phyloP scores from a whole-genome alignment of 37 sponge, comb jelly and placozoan species.

The Axinella damicornis region DNA sequence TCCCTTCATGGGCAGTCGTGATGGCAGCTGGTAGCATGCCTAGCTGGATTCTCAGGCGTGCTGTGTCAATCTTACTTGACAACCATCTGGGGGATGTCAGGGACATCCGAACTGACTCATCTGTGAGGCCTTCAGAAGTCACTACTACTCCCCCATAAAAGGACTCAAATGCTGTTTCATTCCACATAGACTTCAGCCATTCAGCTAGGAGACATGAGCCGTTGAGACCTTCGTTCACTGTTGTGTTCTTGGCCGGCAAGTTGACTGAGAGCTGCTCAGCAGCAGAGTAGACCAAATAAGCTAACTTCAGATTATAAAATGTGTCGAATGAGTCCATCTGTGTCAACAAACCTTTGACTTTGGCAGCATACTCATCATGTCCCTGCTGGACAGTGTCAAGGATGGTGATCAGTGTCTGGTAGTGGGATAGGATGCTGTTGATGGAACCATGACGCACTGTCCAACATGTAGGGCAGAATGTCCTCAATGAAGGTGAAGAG shows the following conservation, averaged over 20 bases:
- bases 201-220: slow-evolving; percentile 29
- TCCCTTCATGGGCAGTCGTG: background rate
- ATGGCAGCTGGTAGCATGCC: slow-evolving; percentile 12
- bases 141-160: slow-evolving; percentile 30
- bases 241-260: slow-evolving; percentile 19
- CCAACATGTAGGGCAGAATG: slow-evolving; percentile 52
- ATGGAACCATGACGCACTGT: slow-evolving; percentile 29
- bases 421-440: slow-evolving; percentile 35
- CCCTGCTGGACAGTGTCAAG: slow-evolving; percentile 22
- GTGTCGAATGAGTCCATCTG: slow-evolving; percentile 58
- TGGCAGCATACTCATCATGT: slow-evolving; percentile 59
- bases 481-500: slow-evolving; percentile 24
- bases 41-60: slow-evolving; percentile 11
- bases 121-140: slow-evolving; percentile 23
- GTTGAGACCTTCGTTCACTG: slow-evolving; percentile 21
- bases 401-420: background rate
- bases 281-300: slow-evolving; percentile 35
- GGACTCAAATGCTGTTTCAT: slow-evolving; percentile 22
- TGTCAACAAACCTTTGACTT: slow-evolving; percentile 31
- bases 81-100: background rate
- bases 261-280: slow-evolving; percentile 32
- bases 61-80: background rate
- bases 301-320: slow-evolving; percentile 61
- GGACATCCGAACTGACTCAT: slow-evolving; percentile 7
- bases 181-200: slow-evolving; percentile 35